Conservation (phyloP, 1,140 invertebrate species). For the Bombyx mori region ASM3026992v2 NC_085120.1:6760501-6761000, state of each 20-base stretch:
- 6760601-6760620: conserved; percentile 17
- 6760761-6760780: conserved; percentile 23
- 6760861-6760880: conserved; percentile 5
- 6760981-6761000: too few relatives aligned
- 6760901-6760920: too few relatives aligned
- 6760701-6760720: conserved; percentile 14
- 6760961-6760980: not conserved
- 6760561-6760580: not conserved
- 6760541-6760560: too few relatives aligned
- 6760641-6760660: conserved; percentile 41
- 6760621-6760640: conserved; percentile 37
- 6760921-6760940: conserved; percentile 16
- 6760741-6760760: conserved; percentile 8
- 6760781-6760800: conserved; percentile 22
- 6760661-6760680: conserved; percentile 19
- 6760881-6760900: conserved; percentile 8
- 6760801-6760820: conserved; percentile 35
- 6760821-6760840: conserved; percentile 21
- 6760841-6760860: conserved; percentile 17
- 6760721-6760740: conserved; percentile 5
- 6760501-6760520: too few relatives aligned
- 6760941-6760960: conserved; percentile 12
- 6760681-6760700: conserved; percentile 15
- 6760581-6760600: conserved; percentile 4
- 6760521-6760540: too few relatives aligned